A percentile compares a stretch with the other conserved stretches of the same genome.
Conservation (phyloP, 2,888 invertebrate species). For the Gymnoscelis rufifasciata region DNA sequence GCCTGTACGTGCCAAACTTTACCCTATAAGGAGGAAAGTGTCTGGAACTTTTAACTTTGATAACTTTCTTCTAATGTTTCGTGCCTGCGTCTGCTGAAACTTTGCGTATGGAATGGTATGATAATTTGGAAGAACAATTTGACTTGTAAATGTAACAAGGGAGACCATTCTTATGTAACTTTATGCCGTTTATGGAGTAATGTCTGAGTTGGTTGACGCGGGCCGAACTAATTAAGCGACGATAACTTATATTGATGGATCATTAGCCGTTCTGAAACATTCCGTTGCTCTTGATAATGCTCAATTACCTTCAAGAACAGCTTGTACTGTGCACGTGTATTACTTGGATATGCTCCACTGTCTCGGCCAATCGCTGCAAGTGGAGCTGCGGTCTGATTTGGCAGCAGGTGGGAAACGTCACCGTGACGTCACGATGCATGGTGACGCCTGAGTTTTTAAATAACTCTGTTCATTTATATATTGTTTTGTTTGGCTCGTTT, state of each 20-base stretch:
- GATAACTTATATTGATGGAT: no score
- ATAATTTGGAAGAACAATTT: neutral
- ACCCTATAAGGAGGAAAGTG: neutral
- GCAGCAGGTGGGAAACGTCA: conserved; percentile 8
- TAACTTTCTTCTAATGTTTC: neutral
- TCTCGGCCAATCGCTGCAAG: conserved; percentile 14
- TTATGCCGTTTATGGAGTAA: neutral
- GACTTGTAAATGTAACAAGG: neutral
- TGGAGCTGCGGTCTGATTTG: conserved; percentile 1
- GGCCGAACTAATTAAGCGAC: no score
- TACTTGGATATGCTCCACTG: conserved; percentile 6
- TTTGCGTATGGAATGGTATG: neutral
- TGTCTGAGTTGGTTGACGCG: no score
- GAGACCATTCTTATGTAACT: no score
- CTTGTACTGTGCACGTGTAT: conserved; percentile 14
- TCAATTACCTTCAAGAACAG: neutral
- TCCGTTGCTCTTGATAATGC: neutral
- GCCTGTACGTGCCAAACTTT: neutral
- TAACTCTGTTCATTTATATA: no score
- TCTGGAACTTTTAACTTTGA: neutral
- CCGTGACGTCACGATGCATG: conserved; percentile 3
- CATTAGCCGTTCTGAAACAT: no score
- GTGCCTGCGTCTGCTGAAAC: neutral
- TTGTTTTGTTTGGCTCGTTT: no score
- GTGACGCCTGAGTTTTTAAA: neutral